Evolutionary conservation across 2,113 vertebrate species (phyloP).

Genomic region (Peucedramus taeniatus): DNA sequence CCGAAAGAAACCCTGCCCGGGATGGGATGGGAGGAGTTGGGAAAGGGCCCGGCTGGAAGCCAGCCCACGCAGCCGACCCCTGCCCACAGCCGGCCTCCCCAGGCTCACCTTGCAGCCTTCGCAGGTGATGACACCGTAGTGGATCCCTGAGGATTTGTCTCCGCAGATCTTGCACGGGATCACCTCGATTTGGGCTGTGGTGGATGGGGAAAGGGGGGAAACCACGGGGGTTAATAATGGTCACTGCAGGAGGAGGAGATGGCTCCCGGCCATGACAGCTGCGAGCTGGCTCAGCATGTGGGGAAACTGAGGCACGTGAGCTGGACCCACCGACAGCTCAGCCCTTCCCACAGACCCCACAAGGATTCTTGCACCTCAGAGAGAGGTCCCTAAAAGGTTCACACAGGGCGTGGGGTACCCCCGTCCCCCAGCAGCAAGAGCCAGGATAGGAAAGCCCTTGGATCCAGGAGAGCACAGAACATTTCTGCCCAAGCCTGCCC

Average conservation of each 20-base stretch:
- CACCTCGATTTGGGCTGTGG: constrained; percentile 88
- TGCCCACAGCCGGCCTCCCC: rapidly evolving
- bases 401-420: rapidly evolving
- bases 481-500: background rate
- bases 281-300: background rate
- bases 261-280: rapidly evolving
- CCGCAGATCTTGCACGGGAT: constrained; percentile 94
- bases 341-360: background rate
- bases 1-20: constrained; percentile 84
- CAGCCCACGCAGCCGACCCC: rapidly evolving
- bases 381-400: background rate
- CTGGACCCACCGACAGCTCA: background rate
- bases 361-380: background rate
- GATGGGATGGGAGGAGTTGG: background rate
- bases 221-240: rapidly evolving
- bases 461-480: rapidly evolving
- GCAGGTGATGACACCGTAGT: constrained; percentile 89
- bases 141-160: constrained; percentile 91
- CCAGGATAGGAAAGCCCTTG: background rate
- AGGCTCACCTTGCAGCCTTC: constrained; percentile 73
- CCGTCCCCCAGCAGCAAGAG: background rate
- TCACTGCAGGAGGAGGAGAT: rapidly evolving
- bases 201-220: background rate
- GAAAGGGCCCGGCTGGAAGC: rapidly evolving
- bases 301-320: background rate